Base-by-base conservation (phyloP, 1,140 invertebrate genomes). In the Macrostomum lignano region DNA sequence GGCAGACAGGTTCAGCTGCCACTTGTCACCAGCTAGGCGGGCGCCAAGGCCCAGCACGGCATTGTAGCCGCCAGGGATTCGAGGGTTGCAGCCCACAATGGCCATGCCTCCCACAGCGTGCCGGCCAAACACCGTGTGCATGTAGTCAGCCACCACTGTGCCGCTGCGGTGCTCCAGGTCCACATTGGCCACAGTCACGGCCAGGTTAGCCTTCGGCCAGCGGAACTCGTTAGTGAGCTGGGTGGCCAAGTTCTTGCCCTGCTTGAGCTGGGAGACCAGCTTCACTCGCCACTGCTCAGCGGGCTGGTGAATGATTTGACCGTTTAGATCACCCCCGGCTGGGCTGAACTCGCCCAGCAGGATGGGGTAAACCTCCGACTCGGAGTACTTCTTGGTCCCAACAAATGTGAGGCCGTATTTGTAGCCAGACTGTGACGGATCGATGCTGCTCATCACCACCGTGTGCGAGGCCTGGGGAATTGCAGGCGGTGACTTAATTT, bases 321-420 rank as follows among this genome's bases (percentile, higher is more conserved):
- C 81, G 62, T 86, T 93, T 5, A 96, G 58, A 61, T 94, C 93
- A 21, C 88, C 91, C n/a, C n/a, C n/a, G 39, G 67, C 70, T 1
- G 79, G 72, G 61, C 96, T 86, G 37, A 91, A 73, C 48, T 98
- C 91, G 9, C 84, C 88, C 11, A 93, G 53, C n/a, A 98, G 55
- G 17, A 98, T 71, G n/a, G 86, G 82, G 60, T 72, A 93, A 2
- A 73, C 71, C 45, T 56, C 51, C 34, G 41, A 42, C 31, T 47
- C 48, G 33, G 46, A 40, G 23, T 44, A 42, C 42, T 51, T 47
- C 38, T 52, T 52, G 17, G 40, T 44, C 21, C 88, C 91, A 31
- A 96, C 79, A 61, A 86, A 98, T 13, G 86, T 96, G 21, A 79
- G 77, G 28, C 86, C 84, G 61, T 96, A 79, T 45, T 81, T 71